Evolutionary conservation across 2,797 vertebrate genomes (phyloP), one percentile per base, ranked within the genome.

Genomic region (Parauchenoglanis ngamensis): DNA sequence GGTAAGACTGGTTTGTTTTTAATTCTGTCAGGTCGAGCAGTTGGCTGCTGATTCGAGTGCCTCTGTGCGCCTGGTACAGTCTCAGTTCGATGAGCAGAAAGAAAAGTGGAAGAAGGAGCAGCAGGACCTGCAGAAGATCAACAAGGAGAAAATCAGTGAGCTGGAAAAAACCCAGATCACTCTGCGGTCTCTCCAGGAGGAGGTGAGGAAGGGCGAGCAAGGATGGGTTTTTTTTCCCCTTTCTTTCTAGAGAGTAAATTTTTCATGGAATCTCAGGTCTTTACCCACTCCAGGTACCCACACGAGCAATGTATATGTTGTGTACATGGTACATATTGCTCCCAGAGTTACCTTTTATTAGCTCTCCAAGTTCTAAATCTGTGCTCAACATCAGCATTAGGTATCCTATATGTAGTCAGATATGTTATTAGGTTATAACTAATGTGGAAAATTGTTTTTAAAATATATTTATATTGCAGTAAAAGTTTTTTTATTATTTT

Each of bases 21-120:
- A 83, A 13, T 91, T 94, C n/a, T 89, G 91, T 88, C 56, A 94
- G 87, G 93, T 97, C 80, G 95, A 96, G 84, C 93, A 94, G 87
- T 94, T 96, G 89, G 87, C 94, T 0, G 87, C 90, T 0, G 93
- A 96, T 25, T 96, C 96, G 0, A 93, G 94, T 87, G 94, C 94
- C 83, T 96, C 97, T 0, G 88, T 93, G n/a, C 93, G 94, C 23
- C 63, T 85, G 57, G 93, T 99, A 77, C 95, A 93, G 90, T 80
- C 92, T 3, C 97, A 99, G 92, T 93, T 99, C 93, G 98, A 99
- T 70, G 98, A 99, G 81, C 96, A 97, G 84, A 97, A 95, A 90
- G 98, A 98, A 84, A 95, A 95, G 85, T 94, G 96, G 1, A 97
- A 96, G 81, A 96, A 95, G 90, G 98, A 99, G 90, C 93, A 97